Evolutionary conservation across 2,888 invertebrate genomes (phyloP), one percentile per base, ranked within the genome.

Genomic region (Diplolepis rosae): DNA sequence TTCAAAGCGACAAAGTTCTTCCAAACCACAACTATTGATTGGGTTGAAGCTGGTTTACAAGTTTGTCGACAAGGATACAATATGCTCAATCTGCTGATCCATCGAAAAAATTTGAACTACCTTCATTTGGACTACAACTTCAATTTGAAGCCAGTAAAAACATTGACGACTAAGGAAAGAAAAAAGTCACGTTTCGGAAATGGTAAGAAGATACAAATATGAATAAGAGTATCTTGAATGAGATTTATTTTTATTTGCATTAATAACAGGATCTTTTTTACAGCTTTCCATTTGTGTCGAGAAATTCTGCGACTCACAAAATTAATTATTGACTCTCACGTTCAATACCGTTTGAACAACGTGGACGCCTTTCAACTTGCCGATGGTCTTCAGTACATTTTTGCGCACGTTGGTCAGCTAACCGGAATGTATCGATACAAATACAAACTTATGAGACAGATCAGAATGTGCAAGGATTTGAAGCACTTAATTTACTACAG

Each of bases 1-100:
- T 99, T 99, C 90, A 99, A 99, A 89, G 96, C 98, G 0, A 99
- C 99, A 0, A 99, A 99, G 90, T 99, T 99, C 91, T 99, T 99
- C 92, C 99, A 99, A 93, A 98, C 98, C 0, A 99, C 99, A 0
- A 98, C 98, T 0, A 90, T 99, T 80, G 99, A 99, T 90, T 99
- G 99, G 99, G 99, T 99, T 1, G 99, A 99, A 90, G 98, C 98
- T 11, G 99, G 99, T 4, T 90, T 99, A 52, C 99, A 99, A 90
- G 96, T 98, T 1, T 99, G 99, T 88, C 92, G 99, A 0, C 99
- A 99, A 89, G 99, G 99, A 2, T 99, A 99, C 90, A 99, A 99
- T 89, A 99, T 99, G 99, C 90, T 99, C 76, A 99, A 99, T 89
- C 91, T 99, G 74, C 91, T 99, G 77, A 99, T 99, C 85, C 99